Percentiles rank a stretch among this genome's conserved stretches.
Conservation (phyloP, 1,140 invertebrate genomes). For the Bombyx mandarina region DNA sequence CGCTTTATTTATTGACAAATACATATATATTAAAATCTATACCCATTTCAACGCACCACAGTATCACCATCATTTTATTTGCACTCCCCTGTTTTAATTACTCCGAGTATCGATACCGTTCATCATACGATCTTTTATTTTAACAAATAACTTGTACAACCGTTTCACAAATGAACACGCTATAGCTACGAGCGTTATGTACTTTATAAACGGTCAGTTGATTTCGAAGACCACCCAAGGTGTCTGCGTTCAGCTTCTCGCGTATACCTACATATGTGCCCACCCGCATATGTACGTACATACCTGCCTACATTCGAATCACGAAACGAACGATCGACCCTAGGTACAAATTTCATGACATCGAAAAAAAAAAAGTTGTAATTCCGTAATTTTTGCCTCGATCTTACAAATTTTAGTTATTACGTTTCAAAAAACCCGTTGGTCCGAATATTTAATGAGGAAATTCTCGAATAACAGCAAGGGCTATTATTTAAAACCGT, state of each 20-base stretch:
- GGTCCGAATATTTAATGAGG: slow-evolving; percentile 46
- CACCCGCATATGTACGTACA: background rate
- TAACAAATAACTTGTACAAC: slow-evolving; percentile 28
- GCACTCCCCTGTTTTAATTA: slow-evolving; percentile 23
- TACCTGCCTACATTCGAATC: too few relatives aligned
- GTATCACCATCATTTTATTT: too few relatives aligned
- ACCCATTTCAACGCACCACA: too few relatives aligned
- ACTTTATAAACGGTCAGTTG: slow-evolving; percentile 44
- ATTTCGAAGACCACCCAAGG: slow-evolving; percentile 59
- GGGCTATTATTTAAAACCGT: slow-evolving; percentile 34
- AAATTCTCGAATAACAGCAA: slow-evolving; percentile 32
- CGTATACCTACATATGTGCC: slow-evolving; percentile 17
- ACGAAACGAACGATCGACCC: too few relatives aligned
- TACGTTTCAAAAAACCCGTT: slow-evolving; percentile 32
- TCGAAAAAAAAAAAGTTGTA: slow-evolving; percentile 18
- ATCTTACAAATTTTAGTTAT: slow-evolving; percentile 50
- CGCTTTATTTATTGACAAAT: too few relatives aligned
- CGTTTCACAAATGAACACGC: slow-evolving; percentile 30
- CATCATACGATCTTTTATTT: slow-evolving; percentile 32
- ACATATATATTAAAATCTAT: too few relatives aligned
- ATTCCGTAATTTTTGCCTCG: slow-evolving; percentile 58
- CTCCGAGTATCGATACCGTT: slow-evolving; percentile 24
- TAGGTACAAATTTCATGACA: slow-evolving; percentile 9
- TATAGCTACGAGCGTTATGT: slow-evolving; percentile 30
- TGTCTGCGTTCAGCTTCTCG: slow-evolving; percentile 31